phyloP scores from a whole-genome alignment of 2,888 invertebrate species.

The Leucozona laternaria region DNA sequence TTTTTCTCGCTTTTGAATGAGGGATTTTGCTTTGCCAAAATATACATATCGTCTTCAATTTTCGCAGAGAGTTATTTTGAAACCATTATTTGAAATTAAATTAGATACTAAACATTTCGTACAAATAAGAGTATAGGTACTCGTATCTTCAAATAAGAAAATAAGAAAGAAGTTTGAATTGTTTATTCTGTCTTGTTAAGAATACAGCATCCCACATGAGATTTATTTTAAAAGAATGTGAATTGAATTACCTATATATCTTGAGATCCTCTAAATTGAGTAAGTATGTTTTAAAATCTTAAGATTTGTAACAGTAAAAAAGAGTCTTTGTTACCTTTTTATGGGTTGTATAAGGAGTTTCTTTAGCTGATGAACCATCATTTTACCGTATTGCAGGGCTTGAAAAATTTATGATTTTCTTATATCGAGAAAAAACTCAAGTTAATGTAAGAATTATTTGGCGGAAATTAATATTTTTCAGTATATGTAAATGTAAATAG shows the following conservation, averaged over 20 bases:
- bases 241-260: not conserved
- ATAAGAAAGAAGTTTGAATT: not conserved
- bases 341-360: not conserved
- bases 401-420: too few species aligned
- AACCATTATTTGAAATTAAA: constrained; percentile 35
- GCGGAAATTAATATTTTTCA: too few species aligned
- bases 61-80: constrained; percentile 13
- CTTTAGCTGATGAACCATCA: not conserved
- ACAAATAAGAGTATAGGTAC: not conserved
- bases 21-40: not conserved
- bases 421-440: too few species aligned
- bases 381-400: too few species aligned
- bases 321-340: not conserved
- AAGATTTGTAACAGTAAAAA: not conserved
- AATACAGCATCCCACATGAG: not conserved
- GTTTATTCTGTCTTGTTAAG: not conserved
- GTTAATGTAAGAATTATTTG: too few species aligned
- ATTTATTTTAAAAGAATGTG: not conserved
- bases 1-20: constrained; percentile 8
- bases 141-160: not conserved
- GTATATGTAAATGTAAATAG: too few species aligned
- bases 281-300: not conserved
- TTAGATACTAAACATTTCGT: constrained; percentile 23
- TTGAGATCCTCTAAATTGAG: not conserved
- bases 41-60: constrained; percentile 16